Evolutionary conservation across 2,888 invertebrate genomes (phyloP), one percentile per base, ranked within the genome.

Genomic region (Acanthosoma haemorrhoidale): DNA sequence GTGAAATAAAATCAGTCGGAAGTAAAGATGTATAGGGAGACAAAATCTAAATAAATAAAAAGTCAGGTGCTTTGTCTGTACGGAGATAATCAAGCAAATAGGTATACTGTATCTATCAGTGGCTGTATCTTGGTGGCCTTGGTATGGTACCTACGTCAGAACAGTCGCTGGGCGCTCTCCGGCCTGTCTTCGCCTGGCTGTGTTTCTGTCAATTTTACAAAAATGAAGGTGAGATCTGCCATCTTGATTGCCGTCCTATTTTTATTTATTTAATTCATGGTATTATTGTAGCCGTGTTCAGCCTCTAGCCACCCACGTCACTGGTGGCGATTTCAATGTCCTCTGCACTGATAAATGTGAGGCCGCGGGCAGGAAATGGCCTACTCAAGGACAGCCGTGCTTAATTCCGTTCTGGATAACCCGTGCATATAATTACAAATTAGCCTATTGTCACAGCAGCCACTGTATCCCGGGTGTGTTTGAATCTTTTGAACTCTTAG

Each of bases 211-310:
- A 51, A 25, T 51, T 51, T 16, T 21, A 51, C 51, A 51, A 51
- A 51, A 51, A 51, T 25, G 51, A 51, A 51, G 51, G 51, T 51
- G 51, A 51, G 51, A 51, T 51, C 51, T 51, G 25, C 25, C 21
- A 51, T 4, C 6, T 21, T 18, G 51, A 51, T 51, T 25, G 25
- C n/a, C 51, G 51, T 51, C 29, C 51, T 51, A 51, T 51, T 51
- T 51, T 25, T 51, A 51, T 51, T 25, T 4, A 6, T 13, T 25
- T 51, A 51, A 51, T 51, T 51, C 25, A n/a, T n/a, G n/a, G n/a
- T n/a, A n/a, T n/a, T n/a, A n/a, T n/a, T 9, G 9, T 32, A 32
- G 32, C 32, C 32, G 32, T 32, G 5, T 9, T 6, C 13, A 5
- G 0, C n/a, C 13, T 13, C n/a, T 5, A 51, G n/a, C 25, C 3